Evolutionary conservation across 2,113 vertebrate genomes (phyloP), one percentile per base, ranked within the genome.

Genomic region (Brachionichthys hirsutus): DNA sequence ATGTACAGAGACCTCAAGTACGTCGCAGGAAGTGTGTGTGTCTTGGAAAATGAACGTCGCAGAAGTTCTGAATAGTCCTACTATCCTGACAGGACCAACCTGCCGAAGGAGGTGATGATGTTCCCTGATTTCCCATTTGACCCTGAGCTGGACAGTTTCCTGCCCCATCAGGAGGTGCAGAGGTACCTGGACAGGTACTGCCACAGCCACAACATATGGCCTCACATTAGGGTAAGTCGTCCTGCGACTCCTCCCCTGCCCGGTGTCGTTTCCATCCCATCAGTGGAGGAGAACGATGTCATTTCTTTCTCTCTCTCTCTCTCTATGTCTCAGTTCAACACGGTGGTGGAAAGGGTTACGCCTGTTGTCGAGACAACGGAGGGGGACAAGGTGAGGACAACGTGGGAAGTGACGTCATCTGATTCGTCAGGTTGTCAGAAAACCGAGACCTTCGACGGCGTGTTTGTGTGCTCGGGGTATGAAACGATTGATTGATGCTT

Each of bases 91-190:
- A 94, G 92, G 55, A 93, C 92, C 67, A 94, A 94, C 71, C 87
- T 94, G 12, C 92, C 92, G 47, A 94, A 94, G 52, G 93, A 94
- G 77, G 83, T 92, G 51, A 93, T 94, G 93, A 92, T 92, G 84
- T 94, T 93, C 66, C 92, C 92, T 0, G 92, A 92, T 51, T 91
- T 91, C 63, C 86, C 91, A 43, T 94, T 94, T 16, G 87, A 92
- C 6, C 50, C 69, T 3, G 49, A 82, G 5, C 85, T 92, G n/a
- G 84, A 77, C 30, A 93, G 91, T 51, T 94, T 93, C 77, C 55
- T 91, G 70, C 68, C 89, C n/a, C 93, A 93, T 24, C 81, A 82
- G 22, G 88, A 91, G 20, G 83, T 94, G 3, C 86, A 78, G 77
- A 17, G 43, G 34, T 93, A 93, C 84, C 84, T 94, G 82, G 79